Percentiles rank a stretch among this genome's conserved stretches.
Evolutionary conservation across 2,888 invertebrate genomes (phyloP).

Genomic region (Charanyca ferruginea): DNA sequence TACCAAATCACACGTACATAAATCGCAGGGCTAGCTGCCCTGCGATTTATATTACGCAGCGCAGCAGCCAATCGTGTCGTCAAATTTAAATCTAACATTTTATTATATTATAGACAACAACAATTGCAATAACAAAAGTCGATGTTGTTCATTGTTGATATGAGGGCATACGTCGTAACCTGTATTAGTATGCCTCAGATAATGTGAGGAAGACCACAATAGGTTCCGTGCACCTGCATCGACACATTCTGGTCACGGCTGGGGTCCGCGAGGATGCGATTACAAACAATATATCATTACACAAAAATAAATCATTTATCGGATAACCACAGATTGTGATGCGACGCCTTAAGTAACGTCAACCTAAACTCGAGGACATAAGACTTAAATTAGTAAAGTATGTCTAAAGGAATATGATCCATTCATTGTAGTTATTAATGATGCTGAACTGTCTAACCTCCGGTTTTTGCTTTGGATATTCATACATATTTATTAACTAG

Average conservation of each 20-base stretch:
- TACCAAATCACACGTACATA: too few relatives aligned
- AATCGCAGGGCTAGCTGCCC: too few relatives aligned
- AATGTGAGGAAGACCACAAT: slow-evolving; percentile 61
- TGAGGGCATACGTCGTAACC: slow-evolving; percentile 34
- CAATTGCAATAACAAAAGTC: too few relatives aligned
- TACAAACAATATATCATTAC: slow-evolving; percentile 59
- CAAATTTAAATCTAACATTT: too few relatives aligned
- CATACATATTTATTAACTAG: slow-evolving; percentile 21
- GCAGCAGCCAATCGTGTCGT: too few relatives aligned
- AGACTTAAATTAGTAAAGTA: slow-evolving; percentile 1
- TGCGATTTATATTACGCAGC: too few relatives aligned
- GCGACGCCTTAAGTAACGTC: not conserved
- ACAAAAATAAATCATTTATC: slow-evolving; percentile 33
- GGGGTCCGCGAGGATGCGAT: slow-evolving; percentile 50
- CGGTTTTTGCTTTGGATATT: slow-evolving; percentile 3
- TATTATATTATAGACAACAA: too few relatives aligned
- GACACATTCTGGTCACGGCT: slow-evolving; percentile 71
- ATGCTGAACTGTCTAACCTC: not conserved
- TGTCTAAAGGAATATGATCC: not conserved
- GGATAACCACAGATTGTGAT: slow-evolving; percentile 26
- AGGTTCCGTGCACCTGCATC: slow-evolving; percentile 69
- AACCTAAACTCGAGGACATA: not conserved
- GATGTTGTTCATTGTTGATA: too few relatives aligned
- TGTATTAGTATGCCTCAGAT: slow-evolving; percentile 62
- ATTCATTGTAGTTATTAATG: not conserved